Evolutionary conservation across 2,888 invertebrate species (phyloP).

Genomic region (Quadroppia sp.): DNA sequence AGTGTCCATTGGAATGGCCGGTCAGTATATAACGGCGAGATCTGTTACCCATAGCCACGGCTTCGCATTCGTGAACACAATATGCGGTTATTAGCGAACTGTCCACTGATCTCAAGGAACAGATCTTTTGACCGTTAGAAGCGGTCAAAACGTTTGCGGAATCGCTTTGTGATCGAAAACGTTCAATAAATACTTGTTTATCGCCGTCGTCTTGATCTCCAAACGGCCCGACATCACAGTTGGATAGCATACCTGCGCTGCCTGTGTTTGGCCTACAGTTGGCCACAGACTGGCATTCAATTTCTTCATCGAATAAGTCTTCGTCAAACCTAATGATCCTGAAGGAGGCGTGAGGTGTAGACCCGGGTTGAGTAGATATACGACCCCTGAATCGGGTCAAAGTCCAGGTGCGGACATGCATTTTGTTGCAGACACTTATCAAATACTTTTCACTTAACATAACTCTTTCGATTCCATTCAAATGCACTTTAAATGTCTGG

Average conservation of each 20-base stretch:
- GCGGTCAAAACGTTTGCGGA: slow-evolving; percentile 39
- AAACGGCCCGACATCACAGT: slow-evolving; percentile 67
- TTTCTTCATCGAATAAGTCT: slow-evolving; percentile 42
- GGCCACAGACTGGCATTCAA: background rate
- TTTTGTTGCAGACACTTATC: slow-evolving; percentile 55
- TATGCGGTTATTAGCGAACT: slow-evolving; percentile 89
- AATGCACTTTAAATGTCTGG: slow-evolving; percentile 96
- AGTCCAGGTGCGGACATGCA: slow-evolving; percentile 91
- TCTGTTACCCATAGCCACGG: slow-evolving; percentile 81
- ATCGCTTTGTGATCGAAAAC: slow-evolving; percentile 23
- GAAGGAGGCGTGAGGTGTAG: slow-evolving; percentile 93
- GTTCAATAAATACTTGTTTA: slow-evolving; percentile 79
- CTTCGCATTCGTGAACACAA: slow-evolving; percentile 95
- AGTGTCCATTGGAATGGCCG: slow-evolving; percentile 84
- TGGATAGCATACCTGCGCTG: background rate
- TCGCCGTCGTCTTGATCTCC: slow-evolving; percentile 96
- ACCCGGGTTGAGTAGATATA: slow-evolving; percentile 98
- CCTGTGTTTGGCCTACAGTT: background rate
- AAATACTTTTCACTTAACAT: slow-evolving; percentile 91
- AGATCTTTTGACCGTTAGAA: slow-evolving; percentile 63
- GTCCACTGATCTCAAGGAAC: slow-evolving; percentile 90
- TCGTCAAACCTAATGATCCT: slow-evolving; percentile 82
- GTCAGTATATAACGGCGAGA: slow-evolving; percentile 84
- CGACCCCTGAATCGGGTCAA: slow-evolving; percentile 95
- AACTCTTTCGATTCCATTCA: slow-evolving; percentile 83